Base-by-base conservation (phyloP, 2,888 invertebrate species). In the Oscheius sp. region DNA sequence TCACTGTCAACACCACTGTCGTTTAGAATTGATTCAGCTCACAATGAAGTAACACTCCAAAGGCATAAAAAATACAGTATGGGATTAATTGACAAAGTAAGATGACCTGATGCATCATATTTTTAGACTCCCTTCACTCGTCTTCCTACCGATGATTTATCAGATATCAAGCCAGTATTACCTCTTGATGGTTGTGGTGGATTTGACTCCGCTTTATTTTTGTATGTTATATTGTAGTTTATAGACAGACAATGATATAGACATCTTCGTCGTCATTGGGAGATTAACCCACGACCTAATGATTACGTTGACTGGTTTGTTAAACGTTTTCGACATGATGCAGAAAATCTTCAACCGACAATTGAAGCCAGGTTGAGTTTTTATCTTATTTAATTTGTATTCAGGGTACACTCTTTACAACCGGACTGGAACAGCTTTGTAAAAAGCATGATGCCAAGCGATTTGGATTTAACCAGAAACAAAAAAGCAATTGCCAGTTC, bases 181-280 rank as follows among this genome's bases (percentile, higher is more conserved):
- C 59, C 62, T 0, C 45, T 47, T 26, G 73, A 78, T 22, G 77
- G 80, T 17, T 73, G 73, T 38, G 74, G 71, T n/a, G 80, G 80
- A 4, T 80, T 77, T 50, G 77, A 75, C 56, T 62, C 66, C 1
- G 71, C 68, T 2, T 63, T 80, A 12, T 79, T 73, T 51, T 20
- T 77, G 67, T 72, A 17, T 12, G 72, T 66, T 8, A 45, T 20
- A 36, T 5, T 41, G 1, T 28, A 24, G 33, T 51, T 49, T 45
- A n/a, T n/a, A n/a, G n/a, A n/a, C 14, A 8, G 2, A 49, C 3
- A 49, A 14, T 1, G n/a, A 56, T 69, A 3, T 47, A 69, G 68
- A 2, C 82, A 83, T 69, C 59, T 83, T 26, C 75, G 75, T 28
- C 77, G 83, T 4, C 80, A 83, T 63, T 83, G 83, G 83, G 83